These are phyloP conservation scores for Dexiosoma caninum DNA, from an alignment of 2,888 invertebrate genomes.

Conservation along the genomic window DNA sequence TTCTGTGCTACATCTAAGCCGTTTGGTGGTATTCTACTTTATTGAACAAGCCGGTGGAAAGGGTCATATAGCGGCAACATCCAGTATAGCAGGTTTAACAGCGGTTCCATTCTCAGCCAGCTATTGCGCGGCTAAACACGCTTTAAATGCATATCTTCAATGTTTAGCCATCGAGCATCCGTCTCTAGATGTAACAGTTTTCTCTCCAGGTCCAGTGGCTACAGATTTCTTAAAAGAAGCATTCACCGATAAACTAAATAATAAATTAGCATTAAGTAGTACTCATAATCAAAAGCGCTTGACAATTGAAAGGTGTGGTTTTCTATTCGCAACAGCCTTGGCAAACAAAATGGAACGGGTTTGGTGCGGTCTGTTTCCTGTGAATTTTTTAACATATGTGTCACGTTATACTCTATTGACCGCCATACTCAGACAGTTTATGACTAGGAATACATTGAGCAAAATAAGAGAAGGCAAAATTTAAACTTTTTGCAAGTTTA, in stretches of 20 bases:
- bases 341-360: slow-evolving; percentile 82
- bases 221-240: slow-evolving; percentile 84
- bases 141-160: slow-evolving; percentile 87
- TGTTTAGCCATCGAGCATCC: slow-evolving; percentile 80
- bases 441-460: slow-evolving; percentile 68
- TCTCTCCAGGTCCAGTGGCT: slow-evolving; percentile 88
- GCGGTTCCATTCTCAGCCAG: slow-evolving; percentile 83
- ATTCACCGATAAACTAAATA: slow-evolving; percentile 82
- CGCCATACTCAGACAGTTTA: slow-evolving; percentile 66
- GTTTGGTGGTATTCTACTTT: slow-evolving; percentile 84
- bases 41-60: slow-evolving; percentile 68
- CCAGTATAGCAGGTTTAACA: slow-evolving; percentile 85
- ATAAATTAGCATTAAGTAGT: slow-evolving; percentile 77
- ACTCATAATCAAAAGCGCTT: slow-evolving; percentile 79
- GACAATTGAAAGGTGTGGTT: slow-evolving; percentile 80
- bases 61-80: slow-evolving; percentile 87
- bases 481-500: slow-evolving; percentile 35
- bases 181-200: slow-evolving; percentile 82
- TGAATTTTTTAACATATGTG: slow-evolving; percentile 81
- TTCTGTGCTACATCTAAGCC: slow-evolving; percentile 83
- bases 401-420: slow-evolving; percentile 79
- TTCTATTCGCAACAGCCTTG: slow-evolving; percentile 80
- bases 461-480: slow-evolving; percentile 73
- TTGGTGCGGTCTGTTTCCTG: slow-evolving; percentile 85
- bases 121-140: slow-evolving; percentile 87